Conservation (phyloP, 1,140 invertebrate genomes). For the Musca domestica region DNA sequence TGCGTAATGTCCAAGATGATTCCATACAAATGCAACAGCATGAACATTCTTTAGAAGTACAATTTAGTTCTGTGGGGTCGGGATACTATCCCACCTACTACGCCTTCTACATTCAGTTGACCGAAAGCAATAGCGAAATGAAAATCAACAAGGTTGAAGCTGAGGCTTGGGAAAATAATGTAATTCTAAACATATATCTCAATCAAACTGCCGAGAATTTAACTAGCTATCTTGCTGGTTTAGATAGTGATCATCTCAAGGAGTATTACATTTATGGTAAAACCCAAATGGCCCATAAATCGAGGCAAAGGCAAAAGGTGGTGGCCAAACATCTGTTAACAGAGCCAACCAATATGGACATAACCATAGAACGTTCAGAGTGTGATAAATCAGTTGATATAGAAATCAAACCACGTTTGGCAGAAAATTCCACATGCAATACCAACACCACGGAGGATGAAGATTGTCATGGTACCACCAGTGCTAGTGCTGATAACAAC, state of each 20-base stretch:
- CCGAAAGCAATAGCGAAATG: conserved; percentile 44
- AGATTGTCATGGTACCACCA: conserved; percentile 14
- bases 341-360: conserved; percentile 25
- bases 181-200: conserved; percentile 69
- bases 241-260: conserved; percentile 61
- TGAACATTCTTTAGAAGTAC: conserved; percentile 62
- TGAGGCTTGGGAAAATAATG: conserved; percentile 79
- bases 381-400: conserved; percentile 51
- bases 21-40: conserved; percentile 61
- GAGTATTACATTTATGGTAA: conserved; percentile 53
- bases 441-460: conserved; percentile 27
- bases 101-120: conserved; percentile 69
- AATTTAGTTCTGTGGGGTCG: conserved; percentile 72
- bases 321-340: not conserved
- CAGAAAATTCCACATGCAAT: conserved; percentile 9
- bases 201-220: conserved; percentile 49
- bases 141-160: conserved; percentile 53
- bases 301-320: conserved; percentile 22
- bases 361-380: conserved; percentile 33
- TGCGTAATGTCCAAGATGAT: conserved; percentile 75
- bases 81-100: conserved; percentile 79
- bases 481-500: not conserved
- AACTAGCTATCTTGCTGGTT: conserved; percentile 60
- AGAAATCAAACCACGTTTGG: conserved; percentile 30
- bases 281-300: conserved; percentile 22